Percentiles rank a stretch among this genome's conserved stretches.
These are phyloP conservation scores for Lasioglossum baleicum DNA, from an alignment of 1,140 invertebrate genomes.

Conservation along the genomic window DNA sequence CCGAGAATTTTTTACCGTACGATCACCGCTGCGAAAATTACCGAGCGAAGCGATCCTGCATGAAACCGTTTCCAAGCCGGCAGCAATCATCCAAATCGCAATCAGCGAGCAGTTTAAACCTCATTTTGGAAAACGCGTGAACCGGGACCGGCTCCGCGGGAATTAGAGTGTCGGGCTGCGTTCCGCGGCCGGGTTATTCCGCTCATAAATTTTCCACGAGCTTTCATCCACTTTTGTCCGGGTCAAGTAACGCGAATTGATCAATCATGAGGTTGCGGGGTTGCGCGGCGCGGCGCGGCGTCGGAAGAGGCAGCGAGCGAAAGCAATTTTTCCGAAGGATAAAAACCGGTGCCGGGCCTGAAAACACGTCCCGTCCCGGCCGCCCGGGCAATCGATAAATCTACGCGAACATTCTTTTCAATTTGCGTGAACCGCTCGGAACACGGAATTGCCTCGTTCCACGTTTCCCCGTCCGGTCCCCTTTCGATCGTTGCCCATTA, in stretches of 20 bases:
- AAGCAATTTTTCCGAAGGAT: neutral
- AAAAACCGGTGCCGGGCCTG: neutral
- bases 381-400: conserved; percentile 11
- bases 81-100: no score
- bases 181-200: neutral
- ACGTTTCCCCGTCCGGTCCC: neutral
- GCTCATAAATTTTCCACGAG: conserved; percentile 5
- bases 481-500: conserved; percentile 4
- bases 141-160: neutral
- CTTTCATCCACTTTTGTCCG: conserved; percentile 18
- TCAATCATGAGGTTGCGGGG: conserved; percentile 15
- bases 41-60: no score
- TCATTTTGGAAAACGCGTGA: no score
- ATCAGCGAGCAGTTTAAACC: no score
- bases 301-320: neutral
- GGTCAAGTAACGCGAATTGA: conserved; percentile 18
- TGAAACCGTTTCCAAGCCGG: no score
- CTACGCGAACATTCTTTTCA: conserved; percentile 10
- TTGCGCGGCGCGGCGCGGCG: no score
- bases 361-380: neutral
- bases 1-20: no score
- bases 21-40: no score
- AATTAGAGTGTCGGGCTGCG: neutral
- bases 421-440: conserved; percentile 7
- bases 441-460: conserved; percentile 14